Base-by-base conservation (phyloP, 2,113 vertebrate species). In the Alectura lathami region DNA sequence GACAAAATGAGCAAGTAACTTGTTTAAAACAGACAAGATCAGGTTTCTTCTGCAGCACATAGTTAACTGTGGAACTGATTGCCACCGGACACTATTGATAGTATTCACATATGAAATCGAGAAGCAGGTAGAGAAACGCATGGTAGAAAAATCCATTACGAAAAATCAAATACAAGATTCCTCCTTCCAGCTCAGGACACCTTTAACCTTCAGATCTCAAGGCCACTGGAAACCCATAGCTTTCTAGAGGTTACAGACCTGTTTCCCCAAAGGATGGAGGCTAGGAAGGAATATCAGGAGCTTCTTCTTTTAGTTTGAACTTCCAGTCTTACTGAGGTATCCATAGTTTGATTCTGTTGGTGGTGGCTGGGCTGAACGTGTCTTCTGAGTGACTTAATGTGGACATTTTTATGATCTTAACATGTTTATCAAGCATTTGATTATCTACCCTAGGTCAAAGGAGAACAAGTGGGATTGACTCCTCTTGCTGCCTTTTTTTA, bases 381-480 rank as follows among this genome's bases (percentile, higher is more conserved):
- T 48, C 68, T 87, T 80, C 45, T 1, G 2, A 23, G 13, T 77
- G 36, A 64, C 15, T 7, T 47, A 32, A 6, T 16, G 8, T 59
- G 56, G 60, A 42, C 2, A n/a, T 62, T 89, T 29, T 48, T 84
- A 54, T 17, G 22, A 81, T 7, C 17, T 53, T 87, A 50, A 54
- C 24, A 43, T 8, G 9, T 34, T 84, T 60, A 85, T 68, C 32
- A 60, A 79, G 51, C 1, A 34, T 60, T 84, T 76, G 4, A 40
- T 69, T 48, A 43, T 20, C 36, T 74, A 6, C 32, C 8, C 29
- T 18, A 40, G 13, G 9, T 74, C 30, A 82, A 67, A 70, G 20
- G 1, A 82, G 3, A 3, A 34, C 2, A 6, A 30, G 22, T 68
- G 24, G 6, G 53, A 7, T 4, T 75, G 34, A 48, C 3, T 15